Base-by-base conservation (phyloP, 2,888 invertebrate genomes). In the Trisateles emortualis region DNA sequence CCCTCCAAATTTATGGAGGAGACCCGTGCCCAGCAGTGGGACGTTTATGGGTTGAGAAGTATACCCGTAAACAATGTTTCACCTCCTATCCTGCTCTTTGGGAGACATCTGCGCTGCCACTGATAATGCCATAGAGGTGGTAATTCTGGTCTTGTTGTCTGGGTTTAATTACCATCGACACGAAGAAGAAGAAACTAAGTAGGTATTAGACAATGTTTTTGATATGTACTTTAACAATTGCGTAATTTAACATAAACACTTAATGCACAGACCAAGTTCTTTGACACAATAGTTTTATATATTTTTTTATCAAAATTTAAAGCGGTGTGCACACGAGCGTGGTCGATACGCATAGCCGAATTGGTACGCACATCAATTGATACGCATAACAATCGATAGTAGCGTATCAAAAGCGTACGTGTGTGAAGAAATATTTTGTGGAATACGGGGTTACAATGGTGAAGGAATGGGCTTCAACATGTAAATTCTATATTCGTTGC, bases 261-360 rank as follows among this genome's bases (percentile, higher is more conserved):
- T 10, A 58, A 52, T 44, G 53, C 47, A 52, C 56, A 43, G 16
- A 35, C 17, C 26, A 59, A 52, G 57, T 68, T 71, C 57, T 53
- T 68, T 68, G 59, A 71, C 59, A 45, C 64, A 59, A 58, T 47
- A 46, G 47, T 10, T 59, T 60, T 40, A 53, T 33, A 29, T 29
- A 2, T 13, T 2, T 60, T 71, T 60, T 61, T 64, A 49, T 66
- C 19, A 33, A 49, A 22, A 30, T 30, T 14, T 49, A 54, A 63
- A 26, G 49, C 41, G 13, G 26, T 32, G 52, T 10, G 39, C 38
- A 49, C 67, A 68, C 67, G 51, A 55, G 52, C 43, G 49, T 41
- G 40, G 17, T 30, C 26, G 50, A 53, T 44, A 55, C 60, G 59
- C 59, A 45, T 24, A 3, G 26, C 3, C 19, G n/a, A n/a, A 19